Evolutionary conservation across 1,140 invertebrate species (phyloP).

Genomic region (Sycophaga agraensis): DNA sequence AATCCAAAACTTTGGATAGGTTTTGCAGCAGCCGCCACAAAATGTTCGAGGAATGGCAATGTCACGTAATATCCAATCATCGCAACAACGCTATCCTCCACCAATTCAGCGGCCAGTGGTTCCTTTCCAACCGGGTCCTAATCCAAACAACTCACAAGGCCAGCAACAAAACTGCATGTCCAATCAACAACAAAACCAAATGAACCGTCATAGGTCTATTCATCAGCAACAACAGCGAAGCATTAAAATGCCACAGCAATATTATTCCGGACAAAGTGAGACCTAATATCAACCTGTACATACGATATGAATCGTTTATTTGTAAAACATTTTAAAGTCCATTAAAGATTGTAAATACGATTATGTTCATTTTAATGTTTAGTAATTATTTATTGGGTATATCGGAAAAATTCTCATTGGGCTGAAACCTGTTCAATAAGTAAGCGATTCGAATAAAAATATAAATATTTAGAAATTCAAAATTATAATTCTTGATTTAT

Average conservation of each 20-base stretch:
- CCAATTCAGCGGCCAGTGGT: conserved; percentile 57
- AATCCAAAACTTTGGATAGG: conserved; percentile 30
- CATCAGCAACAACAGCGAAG: conserved; percentile 52
- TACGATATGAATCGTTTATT: conserved; percentile 32
- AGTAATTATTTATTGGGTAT: conserved; percentile 2
- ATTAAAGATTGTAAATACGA: conserved; percentile 9
- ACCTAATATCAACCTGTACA: conserved; percentile 29
- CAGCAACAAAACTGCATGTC: conserved; percentile 49
- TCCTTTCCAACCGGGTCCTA: conserved; percentile 53
- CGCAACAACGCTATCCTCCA: conserved; percentile 55
- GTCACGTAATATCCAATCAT: conserved; percentile 51
- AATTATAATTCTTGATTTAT: conserved; percentile 26
- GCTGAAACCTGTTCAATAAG: conserved; percentile 29
- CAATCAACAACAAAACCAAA: conserved; percentile 47
- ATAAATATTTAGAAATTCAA: conserved; percentile 27
- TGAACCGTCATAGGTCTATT: conserved; percentile 54
- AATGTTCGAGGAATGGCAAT: conserved; percentile 57
- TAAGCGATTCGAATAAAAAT: conserved; percentile 28
- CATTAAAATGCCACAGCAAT: conserved; percentile 57
- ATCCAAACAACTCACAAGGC: conserved; percentile 53
- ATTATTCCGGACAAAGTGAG: conserved; percentile 55
- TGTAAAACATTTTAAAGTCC: conserved; percentile 24
- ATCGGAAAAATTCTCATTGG: conserved; percentile 2
- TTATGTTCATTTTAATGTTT: conserved; percentile 4
- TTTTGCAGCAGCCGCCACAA: conserved; percentile 54